Base-by-base conservation (phyloP, 1,140 invertebrate genomes). In the Latrodectus geometricus region DNA sequence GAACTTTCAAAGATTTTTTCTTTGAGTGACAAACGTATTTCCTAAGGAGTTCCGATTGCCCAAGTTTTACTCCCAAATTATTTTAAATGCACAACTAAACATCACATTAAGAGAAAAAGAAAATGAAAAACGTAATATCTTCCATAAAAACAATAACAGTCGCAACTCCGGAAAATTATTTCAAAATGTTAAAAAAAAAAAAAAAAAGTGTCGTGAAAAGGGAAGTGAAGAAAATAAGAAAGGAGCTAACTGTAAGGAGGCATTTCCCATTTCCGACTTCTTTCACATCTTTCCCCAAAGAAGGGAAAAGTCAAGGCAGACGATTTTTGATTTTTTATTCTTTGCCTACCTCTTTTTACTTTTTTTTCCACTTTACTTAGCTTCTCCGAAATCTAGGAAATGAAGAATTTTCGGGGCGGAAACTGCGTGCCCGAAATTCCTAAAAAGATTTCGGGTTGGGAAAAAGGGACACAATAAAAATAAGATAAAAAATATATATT, bases 371-470 rank as follows among this genome's bases (percentile, higher is more conserved):
- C 80, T 61, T 82, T 82, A 74, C 80, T 73, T 82, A 72, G 69
- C 54, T 61, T 61, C 17, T 54, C 73, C n/a, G n/a, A 74, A 20
- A 20, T 76, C 54, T 66, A 54, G 80, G 80, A 82, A 82, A 82
- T 82, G 80, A 82, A 82, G 80, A 68, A 82, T 82, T 78, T 82
- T 82, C 80, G 23, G 52, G 50, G 80, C 80, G 80, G 80, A 82
- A 82, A 82, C 80, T 73, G 70, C 80, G 80, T 73, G 80, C 70
- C 48, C 54, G 68, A 54, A 82, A 82, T 73, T 73, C 69, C 50
- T 48, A 70, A 73, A 73, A 65, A 73, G 70, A 49, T 79, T 79
- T 35, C 17, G 72, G 72, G 49, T 23, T 15, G 49, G 14, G 49
- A 20, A 74, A 50, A 50, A 21, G 11, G 12, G n/a, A 17, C 72